Base-by-base conservation (phyloP, 2,888 invertebrate species). In the Chrysotoxum bicinctum region DNA sequence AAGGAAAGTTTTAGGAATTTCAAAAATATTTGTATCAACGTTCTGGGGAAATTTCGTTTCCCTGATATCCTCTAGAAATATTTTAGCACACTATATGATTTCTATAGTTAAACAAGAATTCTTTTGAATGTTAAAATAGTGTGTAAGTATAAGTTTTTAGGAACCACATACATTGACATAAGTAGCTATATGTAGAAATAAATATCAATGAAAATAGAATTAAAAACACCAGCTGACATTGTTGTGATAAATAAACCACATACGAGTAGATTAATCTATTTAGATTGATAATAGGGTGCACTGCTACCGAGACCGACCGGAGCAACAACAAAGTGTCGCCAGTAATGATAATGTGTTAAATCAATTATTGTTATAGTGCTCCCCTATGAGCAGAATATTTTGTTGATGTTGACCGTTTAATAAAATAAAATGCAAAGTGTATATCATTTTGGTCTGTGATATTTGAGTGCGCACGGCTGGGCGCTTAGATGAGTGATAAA, bases 281-380 rank as follows among this genome's bases (percentile, higher is more conserved):
- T 69, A 79, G 48, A 69, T 79, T 79, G 75, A 26, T 40, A 84
- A 75, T 75, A 40, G 84, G 74, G 79, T 84, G 66, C 79, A 70
- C 68, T 75, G 69, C 68, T 80, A 69, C 73, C 54, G 73, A 60
- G 23, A 54, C 62, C 73, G 73, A 52, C 30, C 58, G 8, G 3
- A 8, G n/a, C 3, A 26, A 45, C 62, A 16, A 54, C 64, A 54
- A 66, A 72, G 58, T 80, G 75, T 50, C 58, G 43, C 75, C 7
- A 7, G 26, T 26, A 26, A 26, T 26, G 26, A 4, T 26, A 26
- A 26, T 26, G 26, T 26, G 26, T 26, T 80, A 84, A 84, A 64
- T 80, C 79, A 84, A 84, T 84, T 79, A 62, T 45, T 62, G 10
- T 23, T 50, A 37, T 19, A 50, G 9, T 16, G 30, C 23, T 52